phyloP scores from a whole-genome alignment of 2,113 vertebrate species.

The Columba janthina region DNA sequence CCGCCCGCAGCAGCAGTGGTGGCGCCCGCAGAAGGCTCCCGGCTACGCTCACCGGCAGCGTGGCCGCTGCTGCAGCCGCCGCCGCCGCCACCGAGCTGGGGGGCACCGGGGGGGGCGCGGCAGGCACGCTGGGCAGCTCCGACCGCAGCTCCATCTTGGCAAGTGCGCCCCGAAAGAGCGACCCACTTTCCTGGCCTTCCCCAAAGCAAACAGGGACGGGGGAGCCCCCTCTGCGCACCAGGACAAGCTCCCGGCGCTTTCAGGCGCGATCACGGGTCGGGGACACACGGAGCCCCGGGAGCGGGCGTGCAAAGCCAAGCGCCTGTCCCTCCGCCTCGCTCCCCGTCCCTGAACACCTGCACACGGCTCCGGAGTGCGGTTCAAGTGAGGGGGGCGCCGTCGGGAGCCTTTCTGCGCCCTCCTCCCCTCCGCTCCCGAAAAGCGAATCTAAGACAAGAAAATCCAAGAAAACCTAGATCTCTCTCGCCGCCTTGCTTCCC shows the following conservation, averaged over 20 bases:
- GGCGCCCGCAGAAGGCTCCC: slow-evolving; percentile 87
- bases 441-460: neutral
- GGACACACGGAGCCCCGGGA: neutral
- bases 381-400: neutral
- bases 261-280: neutral
- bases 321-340: neutral
- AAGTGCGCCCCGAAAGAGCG: neutral
- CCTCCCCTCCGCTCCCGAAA: neutral
- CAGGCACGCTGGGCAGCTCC: slow-evolving; percentile 82
- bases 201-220: neutral
- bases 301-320: neutral
- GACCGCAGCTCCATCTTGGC: slow-evolving; percentile 87
- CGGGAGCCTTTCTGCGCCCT: neutral
- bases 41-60: slow-evolving; percentile 91
- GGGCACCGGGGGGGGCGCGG: slow-evolving; percentile 82
- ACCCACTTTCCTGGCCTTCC: neutral
- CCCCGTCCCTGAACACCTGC: neutral
- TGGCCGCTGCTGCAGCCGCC: slow-evolving; percentile 70
- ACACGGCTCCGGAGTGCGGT: neutral
- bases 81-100: slow-evolving; percentile 75
- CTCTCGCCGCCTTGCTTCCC: neutral
- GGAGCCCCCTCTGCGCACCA: neutral
- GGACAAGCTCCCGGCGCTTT: neutral
- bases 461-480: neutral
- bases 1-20: slow-evolving; percentile 87